Evolutionary conservation across 2,888 invertebrate species (phyloP), one percentile per base, ranked within the genome.

Genomic region (Nomada fabriciana): DNA sequence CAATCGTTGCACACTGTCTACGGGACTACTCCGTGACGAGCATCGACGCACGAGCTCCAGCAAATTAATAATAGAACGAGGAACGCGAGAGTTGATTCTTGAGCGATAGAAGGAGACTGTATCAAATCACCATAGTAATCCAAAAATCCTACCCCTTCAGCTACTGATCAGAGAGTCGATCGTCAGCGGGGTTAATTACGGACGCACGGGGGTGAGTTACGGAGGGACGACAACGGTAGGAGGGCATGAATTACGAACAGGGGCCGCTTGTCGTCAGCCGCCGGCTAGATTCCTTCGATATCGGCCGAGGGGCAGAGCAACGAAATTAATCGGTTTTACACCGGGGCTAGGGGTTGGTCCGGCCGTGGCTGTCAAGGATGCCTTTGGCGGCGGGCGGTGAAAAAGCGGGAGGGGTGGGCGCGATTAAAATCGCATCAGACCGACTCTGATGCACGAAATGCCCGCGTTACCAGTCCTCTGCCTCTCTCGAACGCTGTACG

Each of bases 361-460:
- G 70, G 73, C 23, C 61, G 84, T 64, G 72, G 71, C 70, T 68
- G 80, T 80, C 67, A 36, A 74, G 72, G 73, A 69, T 76, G 77
- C 73, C 67, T 72, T 69, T 72, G 78, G 72, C 80, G 63, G 80
- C 70, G 76, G 81, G 74, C 80, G 82, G 88, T 77, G 88, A 83
- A 84, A 84, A 85, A 78, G 86, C 80, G 53, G 61, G 76, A 80
- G 82, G 87, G 88, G 85, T 85, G 78, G 86, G 80, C 90, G 81
- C 89, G 90, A 90, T 90, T 90, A 90, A 90, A 90, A 90, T 90
- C 90, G 86, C 90, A 90, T 90, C 90, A 90, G 89, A 84, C 82
- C 85, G 88, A 89, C 88, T 90, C 89, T 86, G 90, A 89, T 89
- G 90, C 90, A 91, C 90, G 90, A 90, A 90, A 90, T 90, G 84